Percentiles rank a stretch among this genome's conserved stretches.
Conservation (phyloP, 2,888 invertebrate species). For the Epirrhoe alternata region DNA sequence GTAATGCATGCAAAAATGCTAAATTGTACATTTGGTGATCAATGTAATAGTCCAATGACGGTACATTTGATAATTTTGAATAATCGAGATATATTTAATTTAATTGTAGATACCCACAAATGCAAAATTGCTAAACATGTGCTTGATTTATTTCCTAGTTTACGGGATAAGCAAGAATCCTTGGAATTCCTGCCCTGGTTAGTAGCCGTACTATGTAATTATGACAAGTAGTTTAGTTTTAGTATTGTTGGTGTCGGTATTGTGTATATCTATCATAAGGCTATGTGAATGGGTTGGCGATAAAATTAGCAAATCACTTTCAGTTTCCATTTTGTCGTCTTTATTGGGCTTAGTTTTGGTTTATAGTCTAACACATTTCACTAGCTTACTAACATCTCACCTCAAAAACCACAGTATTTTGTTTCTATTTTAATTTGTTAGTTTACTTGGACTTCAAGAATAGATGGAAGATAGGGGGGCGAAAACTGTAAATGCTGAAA, state of each 20-base stretch:
- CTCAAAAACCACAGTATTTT: slow-evolving; percentile 62
- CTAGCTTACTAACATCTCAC: slow-evolving; percentile 79
- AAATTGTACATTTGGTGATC: background rate
- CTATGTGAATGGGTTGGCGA: slow-evolving; percentile 31
- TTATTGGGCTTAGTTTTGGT: slow-evolving; percentile 44
- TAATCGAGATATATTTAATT: slow-evolving; percentile 5
- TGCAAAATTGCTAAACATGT: slow-evolving; percentile 66
- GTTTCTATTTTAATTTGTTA: slow-evolving; percentile 57
- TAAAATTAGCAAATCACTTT: slow-evolving; percentile 36
- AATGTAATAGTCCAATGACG: background rate
- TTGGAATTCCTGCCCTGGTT: slow-evolving; percentile 93
- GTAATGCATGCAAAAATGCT: slow-evolving; percentile 29
- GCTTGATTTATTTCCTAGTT: slow-evolving; percentile 87
- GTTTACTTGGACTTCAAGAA: slow-evolving; percentile 84
- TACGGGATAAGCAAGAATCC: slow-evolving; percentile 91
- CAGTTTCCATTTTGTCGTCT: slow-evolving; percentile 50
- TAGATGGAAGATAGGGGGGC: slow-evolving; percentile 80
- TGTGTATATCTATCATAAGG: slow-evolving; percentile 44
- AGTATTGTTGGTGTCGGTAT: slow-evolving; percentile 47
- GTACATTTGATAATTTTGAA: background rate
- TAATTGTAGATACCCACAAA: slow-evolving; percentile 26
- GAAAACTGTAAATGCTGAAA: slow-evolving; percentile 78
- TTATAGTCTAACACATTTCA: slow-evolving; percentile 59
- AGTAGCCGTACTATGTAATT: slow-evolving; percentile 85
- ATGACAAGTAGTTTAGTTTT: slow-evolving; percentile 61